Base-by-base conservation (phyloP, 1,140 invertebrate genomes). In the Nasonia longicornis region DNA sequence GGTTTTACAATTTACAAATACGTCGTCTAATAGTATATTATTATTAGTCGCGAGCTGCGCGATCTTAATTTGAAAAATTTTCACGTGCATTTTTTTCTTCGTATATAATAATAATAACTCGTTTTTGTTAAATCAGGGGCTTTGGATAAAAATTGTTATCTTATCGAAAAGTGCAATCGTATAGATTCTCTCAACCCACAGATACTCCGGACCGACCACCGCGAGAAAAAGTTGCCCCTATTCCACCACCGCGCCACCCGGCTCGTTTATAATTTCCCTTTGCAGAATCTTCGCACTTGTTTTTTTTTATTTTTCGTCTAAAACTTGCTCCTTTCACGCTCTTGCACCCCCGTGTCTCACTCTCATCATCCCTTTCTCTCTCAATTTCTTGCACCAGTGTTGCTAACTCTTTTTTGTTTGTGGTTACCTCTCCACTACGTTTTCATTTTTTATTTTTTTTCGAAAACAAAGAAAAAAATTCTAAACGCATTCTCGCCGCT, bases 191-290 rank as follows among this genome's bases (percentile, higher is more conserved):
- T 48, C 14, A 6, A 20, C 20, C 3, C 52, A 58, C 52, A 58
- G 20, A 58, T 58, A n/a, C 52, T 58, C 6, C 16, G 52, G 52
- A 58, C 52, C 52, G 22, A 67, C 58, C 67, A 45, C 77, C 67
- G 45, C 66, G 22, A 31, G 29, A 78, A 48, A 78, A 78, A 58
- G 2, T 79, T 20, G 31, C 63, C 70, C 67, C 78, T 35, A 35
- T 3, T 83, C 82, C 85, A 85, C 84, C 85, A 83, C 85, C 85
- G 85, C 29, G 38, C 83, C 85, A 84, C 84, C 85, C 83, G 83
- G 80, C 83, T 84, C 84, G 75, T 69, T 76, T 82, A 79, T 26
- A 67, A 63, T 67, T 71, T 52, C n/a, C 82, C 81, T 64, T 82
- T 77, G 77, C 64, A 67, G 22, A 67, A 67, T 67, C 64, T 58